phyloP scores from a whole-genome alignment of 2,797 vertebrate species.

The Amphiprion clarkii region DNA sequence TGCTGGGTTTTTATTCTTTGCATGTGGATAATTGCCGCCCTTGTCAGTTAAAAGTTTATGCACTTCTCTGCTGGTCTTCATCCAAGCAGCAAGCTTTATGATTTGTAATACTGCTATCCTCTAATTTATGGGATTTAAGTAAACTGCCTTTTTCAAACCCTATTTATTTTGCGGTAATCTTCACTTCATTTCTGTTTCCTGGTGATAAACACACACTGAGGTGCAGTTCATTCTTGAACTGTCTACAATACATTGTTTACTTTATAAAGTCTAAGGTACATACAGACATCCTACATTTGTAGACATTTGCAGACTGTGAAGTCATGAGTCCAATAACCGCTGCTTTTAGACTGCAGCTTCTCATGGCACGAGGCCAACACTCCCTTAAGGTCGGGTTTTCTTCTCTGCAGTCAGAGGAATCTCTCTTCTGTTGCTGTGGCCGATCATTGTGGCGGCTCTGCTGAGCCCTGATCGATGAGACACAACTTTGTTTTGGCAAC shows the following conservation, averaged over 20 bases:
- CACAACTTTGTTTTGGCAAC: slow-evolving; percentile 71
- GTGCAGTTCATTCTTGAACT: slow-evolving; percentile 41
- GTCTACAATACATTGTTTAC: slow-evolving; percentile 58
- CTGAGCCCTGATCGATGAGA: slow-evolving; percentile 67
- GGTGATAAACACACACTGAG: slow-evolving; percentile 41
- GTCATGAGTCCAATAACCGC: slow-evolving; percentile 65
- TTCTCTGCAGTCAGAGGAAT: slow-evolving; percentile 69
- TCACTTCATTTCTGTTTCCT: slow-evolving; percentile 55
- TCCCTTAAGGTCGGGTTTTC: slow-evolving; percentile 69
- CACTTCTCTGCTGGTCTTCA: slow-evolving; percentile 66
- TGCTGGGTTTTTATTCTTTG: slow-evolving; percentile 69
- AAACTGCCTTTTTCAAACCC: slow-evolving; percentile 43
- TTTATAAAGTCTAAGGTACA: slow-evolving; percentile 31
- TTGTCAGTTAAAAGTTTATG: slow-evolving; percentile 77
- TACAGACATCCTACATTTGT: slow-evolving; percentile 54
- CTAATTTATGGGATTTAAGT: slow-evolving; percentile 66
- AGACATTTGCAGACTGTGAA: slow-evolving; percentile 75
- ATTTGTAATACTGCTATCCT: slow-evolving; percentile 60
- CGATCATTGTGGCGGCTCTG: slow-evolving; percentile 57
- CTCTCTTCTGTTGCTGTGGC: slow-evolving; percentile 51
- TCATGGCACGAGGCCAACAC: slow-evolving; percentile 65
- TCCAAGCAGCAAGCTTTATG: slow-evolving; percentile 68
- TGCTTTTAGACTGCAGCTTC: slow-evolving; percentile 62
- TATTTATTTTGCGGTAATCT: slow-evolving; percentile 34
- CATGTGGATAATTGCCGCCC: slow-evolving; percentile 77